phyloP scores from a whole-genome alignment of 2,888 invertebrate genomes.

The Eumerus sabulonum region DNA sequence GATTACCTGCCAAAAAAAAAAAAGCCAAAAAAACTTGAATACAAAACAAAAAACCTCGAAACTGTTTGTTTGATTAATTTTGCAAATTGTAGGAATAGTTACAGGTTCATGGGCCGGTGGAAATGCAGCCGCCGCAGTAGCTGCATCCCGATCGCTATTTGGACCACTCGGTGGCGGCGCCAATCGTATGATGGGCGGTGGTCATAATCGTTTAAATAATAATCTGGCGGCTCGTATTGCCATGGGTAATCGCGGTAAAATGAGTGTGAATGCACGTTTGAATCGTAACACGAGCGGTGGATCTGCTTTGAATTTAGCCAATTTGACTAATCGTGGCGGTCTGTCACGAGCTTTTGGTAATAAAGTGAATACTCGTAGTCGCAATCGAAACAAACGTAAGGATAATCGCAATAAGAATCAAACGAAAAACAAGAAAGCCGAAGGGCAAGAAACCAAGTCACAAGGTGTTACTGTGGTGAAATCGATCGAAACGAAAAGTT shows the following conservation, averaged over 20 bases:
- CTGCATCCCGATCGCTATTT: conserved; percentile 68
- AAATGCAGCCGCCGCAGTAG: conserved; percentile 62
- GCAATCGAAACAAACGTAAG: conserved; percentile 67
- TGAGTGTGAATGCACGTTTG: conserved; percentile 63
- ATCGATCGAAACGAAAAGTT: conserved; percentile 15
- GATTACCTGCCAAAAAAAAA: conserved; percentile 5
- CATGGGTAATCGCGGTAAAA: conserved; percentile 55
- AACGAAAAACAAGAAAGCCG: conserved; percentile 50
- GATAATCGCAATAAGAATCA: conserved; percentile 65
- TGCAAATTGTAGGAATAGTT: conserved; percentile 73
- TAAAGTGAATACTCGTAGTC: conserved; percentile 68
- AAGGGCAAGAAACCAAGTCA: conserved; percentile 15
- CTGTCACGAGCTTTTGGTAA: conserved; percentile 62
- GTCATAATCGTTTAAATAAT: conserved; percentile 66
- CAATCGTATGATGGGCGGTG: conserved; percentile 68
- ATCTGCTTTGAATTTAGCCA: conserved; percentile 30
- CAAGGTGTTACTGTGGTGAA: not conserved
- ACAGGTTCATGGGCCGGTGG: conserved; percentile 73
- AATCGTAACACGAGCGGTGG: conserved; percentile 65
- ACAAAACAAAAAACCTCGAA: conserved; percentile 66
- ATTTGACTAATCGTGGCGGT: conserved; percentile 59
- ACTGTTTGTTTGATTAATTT: conserved; percentile 71
- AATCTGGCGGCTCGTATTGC: conserved; percentile 56
- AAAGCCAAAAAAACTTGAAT: conserved; percentile 33
- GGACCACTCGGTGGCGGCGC: conserved; percentile 68